phyloP scores from a whole-genome alignment of 2,888 invertebrate genomes.

The Trissolcus japonicus region DNA sequence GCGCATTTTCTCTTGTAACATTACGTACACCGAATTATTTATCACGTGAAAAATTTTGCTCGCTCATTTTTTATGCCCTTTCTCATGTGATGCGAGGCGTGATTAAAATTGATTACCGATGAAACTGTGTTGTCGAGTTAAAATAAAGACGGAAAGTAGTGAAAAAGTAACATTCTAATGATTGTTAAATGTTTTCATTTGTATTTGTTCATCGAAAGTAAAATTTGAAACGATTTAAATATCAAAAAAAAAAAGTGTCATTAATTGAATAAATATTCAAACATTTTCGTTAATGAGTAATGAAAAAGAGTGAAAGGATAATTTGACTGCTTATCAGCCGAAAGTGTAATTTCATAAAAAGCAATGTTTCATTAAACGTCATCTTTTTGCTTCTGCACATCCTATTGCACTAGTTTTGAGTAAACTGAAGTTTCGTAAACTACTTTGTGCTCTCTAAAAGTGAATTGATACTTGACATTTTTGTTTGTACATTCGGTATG shows the following conservation, averaged over 20 bases:
- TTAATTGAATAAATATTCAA: no score
- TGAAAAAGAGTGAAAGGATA: no score
- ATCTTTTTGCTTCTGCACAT: conserved; percentile 1
- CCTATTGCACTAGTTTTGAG: conserved; percentile 30
- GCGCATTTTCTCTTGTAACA: conserved; percentile 12
- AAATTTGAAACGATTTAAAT: no score
- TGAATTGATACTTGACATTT: conserved; percentile 54
- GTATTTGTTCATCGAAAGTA: no score
- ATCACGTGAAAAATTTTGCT: neutral
- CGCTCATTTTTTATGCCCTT: neutral
- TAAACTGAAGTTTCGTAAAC: conserved; percentile 46
- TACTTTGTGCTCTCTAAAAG: conserved; percentile 45
- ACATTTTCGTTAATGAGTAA: no score
- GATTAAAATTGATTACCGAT: neutral
- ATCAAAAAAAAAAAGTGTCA: no score
- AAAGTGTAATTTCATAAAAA: conserved; percentile 23
- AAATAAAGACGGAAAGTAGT: no score
- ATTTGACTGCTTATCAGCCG: neutral
- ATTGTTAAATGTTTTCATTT: no score
- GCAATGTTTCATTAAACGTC: conserved; percentile 20
- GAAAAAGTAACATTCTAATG: no score
- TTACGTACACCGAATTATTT: conserved; percentile 18
- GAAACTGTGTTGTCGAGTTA: neutral
- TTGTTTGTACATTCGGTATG: conserved; percentile 49
- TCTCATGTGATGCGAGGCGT: neutral